phyloP scores from a whole-genome alignment of 2,888 invertebrate genomes.

The Aleiodes testaceus region DNA sequence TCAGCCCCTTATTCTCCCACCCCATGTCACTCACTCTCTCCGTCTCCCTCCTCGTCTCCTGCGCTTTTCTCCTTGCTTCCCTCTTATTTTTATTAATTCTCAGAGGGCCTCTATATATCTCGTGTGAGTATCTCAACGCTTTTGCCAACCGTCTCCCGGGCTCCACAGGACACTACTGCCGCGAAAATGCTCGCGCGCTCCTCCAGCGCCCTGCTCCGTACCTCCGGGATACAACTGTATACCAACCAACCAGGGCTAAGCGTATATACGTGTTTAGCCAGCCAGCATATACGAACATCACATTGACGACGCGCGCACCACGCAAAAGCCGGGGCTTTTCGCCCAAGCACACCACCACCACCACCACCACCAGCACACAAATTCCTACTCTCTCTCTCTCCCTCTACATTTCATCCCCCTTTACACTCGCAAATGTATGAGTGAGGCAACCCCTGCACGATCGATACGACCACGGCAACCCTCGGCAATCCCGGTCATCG shows the following conservation, averaged over 20 bases:
- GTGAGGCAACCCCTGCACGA: constrained; percentile 46
- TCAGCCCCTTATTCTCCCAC: constrained; percentile 47
- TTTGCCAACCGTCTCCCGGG: constrained; percentile 47
- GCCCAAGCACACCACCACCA: constrained; percentile 52
- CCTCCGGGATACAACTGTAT: constrained; percentile 10
- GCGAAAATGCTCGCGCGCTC: constrained; percentile 46
- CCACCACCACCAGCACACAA: constrained; percentile 23
- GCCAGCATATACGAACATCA: constrained; percentile 24
- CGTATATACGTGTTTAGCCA: constrained; percentile 3
- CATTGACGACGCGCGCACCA: constrained; percentile 38
- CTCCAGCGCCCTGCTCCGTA: constrained; percentile 38
- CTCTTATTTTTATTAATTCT: constrained; percentile 19
- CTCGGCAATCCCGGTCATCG: constrained; percentile 59
- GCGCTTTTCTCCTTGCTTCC: neutral
- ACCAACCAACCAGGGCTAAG: constrained; percentile 10
- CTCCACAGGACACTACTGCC: constrained; percentile 52
- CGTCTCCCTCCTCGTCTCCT: constrained; percentile 67
- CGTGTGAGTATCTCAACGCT: neutral
- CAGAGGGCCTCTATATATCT: constrained; percentile 43
- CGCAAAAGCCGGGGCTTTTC: constrained; percentile 57
- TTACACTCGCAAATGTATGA: neutral
- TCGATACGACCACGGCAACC: constrained; percentile 69
- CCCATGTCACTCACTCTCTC: constrained; percentile 66
- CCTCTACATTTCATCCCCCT: neutral
- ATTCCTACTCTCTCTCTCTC: neutral